phyloP scores from a whole-genome alignment of 2,113 vertebrate species.

The Chroicocephalus ridibundus region DNA sequence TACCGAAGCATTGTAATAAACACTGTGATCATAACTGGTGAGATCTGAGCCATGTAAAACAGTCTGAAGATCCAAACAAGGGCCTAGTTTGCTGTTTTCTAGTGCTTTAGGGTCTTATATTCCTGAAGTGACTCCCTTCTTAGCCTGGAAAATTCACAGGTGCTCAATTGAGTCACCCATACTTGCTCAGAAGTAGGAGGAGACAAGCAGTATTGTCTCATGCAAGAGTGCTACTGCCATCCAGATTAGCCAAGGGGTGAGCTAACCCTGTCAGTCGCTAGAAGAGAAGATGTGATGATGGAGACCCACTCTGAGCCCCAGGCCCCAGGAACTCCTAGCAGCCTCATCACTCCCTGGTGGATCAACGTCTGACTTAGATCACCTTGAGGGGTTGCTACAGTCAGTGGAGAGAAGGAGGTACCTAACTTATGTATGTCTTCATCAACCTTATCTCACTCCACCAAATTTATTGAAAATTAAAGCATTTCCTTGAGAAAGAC shows the following conservation, averaged over 20 bases:
- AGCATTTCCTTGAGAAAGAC: not conserved
- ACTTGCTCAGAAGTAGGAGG: not conserved
- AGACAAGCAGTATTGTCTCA: not conserved
- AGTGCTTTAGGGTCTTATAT: not conserved
- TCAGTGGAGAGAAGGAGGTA: not conserved
- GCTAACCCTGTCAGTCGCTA: not conserved
- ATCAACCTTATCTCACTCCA: not conserved
- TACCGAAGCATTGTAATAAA: conserved; percentile 12
- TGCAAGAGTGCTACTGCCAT: not conserved
- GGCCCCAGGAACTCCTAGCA: not conserved
- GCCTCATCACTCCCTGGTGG: not conserved
- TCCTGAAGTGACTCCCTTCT: not conserved
- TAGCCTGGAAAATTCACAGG: not conserved
- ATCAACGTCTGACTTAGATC: not conserved
- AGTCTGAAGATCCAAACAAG: not conserved
- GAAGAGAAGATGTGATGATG: not conserved
- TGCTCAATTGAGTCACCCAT: not conserved
- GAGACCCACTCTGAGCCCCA: not conserved
- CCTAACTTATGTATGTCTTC: not conserved
- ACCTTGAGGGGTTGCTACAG: not conserved
- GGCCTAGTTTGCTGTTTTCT: not conserved
- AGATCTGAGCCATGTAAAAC: not conserved
- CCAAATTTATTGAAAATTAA: not conserved
- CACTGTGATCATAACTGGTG: not conserved
- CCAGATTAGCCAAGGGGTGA: not conserved